phyloP scores from a whole-genome alignment of 2,797 vertebrate species.

The Mormyrus proboscirostris region DNA sequence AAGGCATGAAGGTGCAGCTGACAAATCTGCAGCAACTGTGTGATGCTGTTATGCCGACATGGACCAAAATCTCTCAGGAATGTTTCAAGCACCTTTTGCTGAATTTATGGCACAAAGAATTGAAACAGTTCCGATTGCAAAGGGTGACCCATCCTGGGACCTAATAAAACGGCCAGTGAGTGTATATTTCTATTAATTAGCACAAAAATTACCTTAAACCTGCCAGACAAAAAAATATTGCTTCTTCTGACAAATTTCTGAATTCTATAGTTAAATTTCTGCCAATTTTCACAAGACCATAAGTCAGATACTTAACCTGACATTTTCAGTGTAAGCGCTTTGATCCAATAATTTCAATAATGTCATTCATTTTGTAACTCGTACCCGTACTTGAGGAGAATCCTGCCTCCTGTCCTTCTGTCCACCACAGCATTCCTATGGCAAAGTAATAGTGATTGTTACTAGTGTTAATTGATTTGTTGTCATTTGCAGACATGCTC shows the following conservation, averaged over 20 bases:
- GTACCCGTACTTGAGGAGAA: neutral
- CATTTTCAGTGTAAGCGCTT: neutral
- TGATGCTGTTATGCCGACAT: neutral
- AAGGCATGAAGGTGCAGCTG: neutral
- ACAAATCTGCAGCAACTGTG: neutral
- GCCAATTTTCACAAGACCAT: neutral
- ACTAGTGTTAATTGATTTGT: neutral
- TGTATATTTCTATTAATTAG: neutral
- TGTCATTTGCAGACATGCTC: neutral
- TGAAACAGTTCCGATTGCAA: neutral
- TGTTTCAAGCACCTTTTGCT: neutral
- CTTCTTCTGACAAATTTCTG: neutral
- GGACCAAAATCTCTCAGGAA: neutral
- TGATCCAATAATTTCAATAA: neutral
- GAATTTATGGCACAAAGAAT: neutral
- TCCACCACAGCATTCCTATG: neutral
- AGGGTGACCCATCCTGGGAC: neutral
- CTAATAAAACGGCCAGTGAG: neutral
- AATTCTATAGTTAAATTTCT: neutral
- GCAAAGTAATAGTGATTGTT: neutral
- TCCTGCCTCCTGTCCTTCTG: neutral
- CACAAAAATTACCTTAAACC: neutral
- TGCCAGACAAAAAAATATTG: neutral
- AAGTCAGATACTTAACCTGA: neutral
- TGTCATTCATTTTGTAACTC: neutral